Percentiles rank a stretch among this genome's conserved stretches.
Evolutionary conservation across 2,888 invertebrate genomes (phyloP).

Genomic region (Euzetes globulus): DNA sequence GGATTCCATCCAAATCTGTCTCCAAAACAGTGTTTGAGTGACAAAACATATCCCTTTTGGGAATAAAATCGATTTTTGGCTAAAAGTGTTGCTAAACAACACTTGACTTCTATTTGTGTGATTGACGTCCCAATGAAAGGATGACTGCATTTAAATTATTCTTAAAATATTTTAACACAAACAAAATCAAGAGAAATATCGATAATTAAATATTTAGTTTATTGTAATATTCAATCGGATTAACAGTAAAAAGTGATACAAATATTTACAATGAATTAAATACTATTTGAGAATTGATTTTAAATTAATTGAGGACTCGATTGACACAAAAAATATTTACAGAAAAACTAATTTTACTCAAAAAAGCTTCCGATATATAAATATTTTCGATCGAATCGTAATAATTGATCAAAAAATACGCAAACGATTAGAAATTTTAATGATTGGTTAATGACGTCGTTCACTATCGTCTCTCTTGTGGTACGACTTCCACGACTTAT

Average conservation of each 20-base stretch:
- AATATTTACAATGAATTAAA: background rate
- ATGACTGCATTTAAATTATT: no score
- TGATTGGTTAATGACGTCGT: background rate
- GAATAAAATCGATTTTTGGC: conserved; percentile 12
- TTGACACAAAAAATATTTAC: conserved; percentile 20
- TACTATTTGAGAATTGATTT: background rate
- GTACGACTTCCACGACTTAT: background rate
- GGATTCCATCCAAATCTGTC: background rate
- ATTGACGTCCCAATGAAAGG: background rate
- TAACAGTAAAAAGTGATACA: conserved; percentile 5
- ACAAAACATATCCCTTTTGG: background rate
- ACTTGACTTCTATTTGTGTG: background rate
- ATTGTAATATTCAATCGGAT: background rate
- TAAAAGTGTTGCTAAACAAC: conserved; percentile 23
- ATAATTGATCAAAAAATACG: background rate
- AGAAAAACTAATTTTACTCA: background rate
- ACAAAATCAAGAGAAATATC: no score
- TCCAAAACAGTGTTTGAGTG: background rate
- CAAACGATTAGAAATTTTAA: background rate
- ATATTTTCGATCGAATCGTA: background rate
- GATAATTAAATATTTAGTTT: background rate
- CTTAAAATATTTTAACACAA: no score
- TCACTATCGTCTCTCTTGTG: background rate
- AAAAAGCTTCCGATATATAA: background rate
- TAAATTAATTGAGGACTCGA: background rate